These are phyloP conservation scores for Speoplatyrhinus poulsoni DNA, from an alignment of 2,113 vertebrate genomes.

Conservation along the genomic window DNA sequence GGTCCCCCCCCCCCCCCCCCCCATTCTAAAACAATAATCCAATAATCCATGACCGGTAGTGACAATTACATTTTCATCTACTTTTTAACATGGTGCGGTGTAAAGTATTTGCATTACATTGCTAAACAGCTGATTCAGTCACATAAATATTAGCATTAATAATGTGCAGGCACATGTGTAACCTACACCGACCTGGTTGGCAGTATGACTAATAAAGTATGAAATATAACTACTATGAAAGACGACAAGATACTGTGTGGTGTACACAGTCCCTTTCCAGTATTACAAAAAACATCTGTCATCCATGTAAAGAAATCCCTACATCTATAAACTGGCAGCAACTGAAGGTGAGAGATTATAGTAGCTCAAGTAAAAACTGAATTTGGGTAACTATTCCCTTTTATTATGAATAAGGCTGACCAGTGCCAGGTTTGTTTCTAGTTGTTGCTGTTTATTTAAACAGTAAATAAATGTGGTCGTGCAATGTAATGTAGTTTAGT, in stretches of 20 bases:
- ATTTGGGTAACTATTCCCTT: not conserved
- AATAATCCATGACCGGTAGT: conserved; percentile 34
- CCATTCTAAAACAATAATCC: conserved; percentile 25
- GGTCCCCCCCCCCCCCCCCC: too few relatives aligned
- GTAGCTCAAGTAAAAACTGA: not conserved
- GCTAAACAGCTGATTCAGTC: too few relatives aligned
- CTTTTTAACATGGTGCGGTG: not conserved
- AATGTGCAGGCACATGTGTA: too few relatives aligned
- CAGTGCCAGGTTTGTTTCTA: not conserved
- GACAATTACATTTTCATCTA: conserved; percentile 16
- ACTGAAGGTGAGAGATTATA: not conserved
- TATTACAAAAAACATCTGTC: not conserved
- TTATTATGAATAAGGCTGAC: not conserved
- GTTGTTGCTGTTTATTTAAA: not conserved
- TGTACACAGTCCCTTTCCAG: not conserved
- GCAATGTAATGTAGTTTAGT: not conserved
- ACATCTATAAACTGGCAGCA: too few relatives aligned
- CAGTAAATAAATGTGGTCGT: not conserved
- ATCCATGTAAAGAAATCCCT: not conserved
- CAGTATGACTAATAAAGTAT: too few relatives aligned
- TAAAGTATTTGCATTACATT: not conserved
- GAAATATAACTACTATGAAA: too few relatives aligned
- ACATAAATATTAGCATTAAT: too few relatives aligned
- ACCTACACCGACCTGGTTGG: too few relatives aligned
- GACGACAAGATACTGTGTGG: too few relatives aligned